Base-by-base conservation (phyloP, 2,797 vertebrate genomes). In the Esox masquinongy region DNA sequence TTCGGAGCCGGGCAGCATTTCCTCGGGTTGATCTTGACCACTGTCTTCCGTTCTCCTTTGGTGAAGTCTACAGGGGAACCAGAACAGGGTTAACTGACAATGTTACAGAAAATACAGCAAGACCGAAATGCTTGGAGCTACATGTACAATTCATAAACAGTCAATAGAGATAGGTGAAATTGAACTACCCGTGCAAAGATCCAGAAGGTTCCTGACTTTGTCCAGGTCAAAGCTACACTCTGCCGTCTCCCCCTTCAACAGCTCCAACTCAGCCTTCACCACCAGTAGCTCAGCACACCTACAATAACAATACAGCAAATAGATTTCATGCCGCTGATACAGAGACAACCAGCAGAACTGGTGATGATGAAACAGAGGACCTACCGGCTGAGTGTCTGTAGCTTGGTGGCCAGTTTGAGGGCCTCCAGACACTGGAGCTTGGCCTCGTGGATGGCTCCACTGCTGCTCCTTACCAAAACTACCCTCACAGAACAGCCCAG, bases 381-480 rank as follows among this genome's bases (percentile, higher is more conserved):
- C 89, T 90, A 97, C 97, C 92, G 94, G 74, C 91, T 91, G 3
- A 93, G 89, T 14, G 94, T 89, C 75, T 98, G 96, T 15, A 99
- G 90, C 74, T 95, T 98, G 39, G 90, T 93, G 7, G 96, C 93
- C 70, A 99, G 88, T 88, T 95, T 96, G 64, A 97, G 87, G 4
- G 95, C 95, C 86, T 99, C 96, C n/a, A 96, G 80, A 74, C 97
- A 98, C 79, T 97, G 96, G 22, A 94, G 94, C 85, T 96, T 96
- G 73, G 97, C 96, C 39, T 96, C 95, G 0, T 92, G 95, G 22
- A 95, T 83, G 63, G 89, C 92, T 14, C 97, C 97, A 74, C 92
- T 80, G 43, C 67, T 79, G 83, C 94, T 88, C 31, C 96, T 91
- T 8, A 93, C 83, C 6, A 85, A 81, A 31, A 97, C 93, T 63